Conservation (phyloP, 2,113 vertebrate species). For the Engystomops pustulosus region DNA sequence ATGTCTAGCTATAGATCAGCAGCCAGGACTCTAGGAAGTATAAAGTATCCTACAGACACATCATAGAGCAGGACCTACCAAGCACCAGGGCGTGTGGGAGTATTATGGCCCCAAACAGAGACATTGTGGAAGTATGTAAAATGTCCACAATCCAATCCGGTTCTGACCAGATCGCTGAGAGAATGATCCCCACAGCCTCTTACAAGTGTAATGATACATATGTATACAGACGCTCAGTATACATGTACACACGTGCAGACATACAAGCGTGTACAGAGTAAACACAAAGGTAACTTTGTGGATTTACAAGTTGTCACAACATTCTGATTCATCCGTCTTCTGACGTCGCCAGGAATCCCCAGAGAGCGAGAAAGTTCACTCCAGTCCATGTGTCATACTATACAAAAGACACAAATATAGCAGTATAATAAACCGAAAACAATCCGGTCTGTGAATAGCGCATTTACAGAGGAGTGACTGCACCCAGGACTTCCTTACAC, state of each 20-base stretch:
- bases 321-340: not conserved
- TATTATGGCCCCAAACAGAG: not conserved
- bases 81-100: too few relatives aligned
- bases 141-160: not conserved
- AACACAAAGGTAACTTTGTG: constrained; percentile 9
- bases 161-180: not conserved
- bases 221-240: not conserved
- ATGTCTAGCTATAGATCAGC: too few relatives aligned
- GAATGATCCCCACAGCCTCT: not conserved
- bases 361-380: not conserved
- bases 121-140: not conserved
- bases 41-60: too few relatives aligned
- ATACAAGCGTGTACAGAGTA: not conserved
- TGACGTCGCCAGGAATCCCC: not conserved
- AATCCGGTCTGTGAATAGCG: not conserved
- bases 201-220: constrained; percentile 1
- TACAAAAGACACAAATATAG: not conserved
- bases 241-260: not conserved
- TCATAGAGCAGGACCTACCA: too few relatives aligned
- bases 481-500: not conserved
- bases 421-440: not conserved
- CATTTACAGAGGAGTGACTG: not conserved
- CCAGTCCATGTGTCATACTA: not conserved
- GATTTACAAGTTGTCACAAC: constrained; percentile 20
- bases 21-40: too few relatives aligned